Conservation (phyloP, 1,140 invertebrate genomes). For the Lepidurus packardi region DNA sequence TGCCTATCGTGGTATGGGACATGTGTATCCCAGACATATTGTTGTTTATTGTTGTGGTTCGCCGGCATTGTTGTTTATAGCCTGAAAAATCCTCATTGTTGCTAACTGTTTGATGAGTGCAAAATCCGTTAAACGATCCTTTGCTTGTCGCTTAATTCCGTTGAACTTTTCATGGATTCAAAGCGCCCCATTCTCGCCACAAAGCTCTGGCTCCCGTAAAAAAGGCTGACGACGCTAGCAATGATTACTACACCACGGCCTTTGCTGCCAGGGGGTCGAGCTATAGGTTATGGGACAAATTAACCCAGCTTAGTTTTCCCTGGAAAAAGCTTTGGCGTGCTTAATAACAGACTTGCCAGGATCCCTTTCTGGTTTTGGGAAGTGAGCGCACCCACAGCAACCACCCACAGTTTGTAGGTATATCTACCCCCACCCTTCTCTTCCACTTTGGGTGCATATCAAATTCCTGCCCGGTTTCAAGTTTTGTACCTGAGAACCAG, state of each 20-base stretch:
- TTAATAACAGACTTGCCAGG: conserved; percentile 21
- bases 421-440: background rate
- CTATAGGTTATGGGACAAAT: background rate
- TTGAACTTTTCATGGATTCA: no score
- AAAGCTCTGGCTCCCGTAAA: no score
- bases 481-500: background rate
- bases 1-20: no score
- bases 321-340: background rate
- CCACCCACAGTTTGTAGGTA: background rate
- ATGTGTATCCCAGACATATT: no score
- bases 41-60: no score
- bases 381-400: background rate
- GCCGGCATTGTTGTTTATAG: no score
- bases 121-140: no score
- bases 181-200: no score
- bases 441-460: conserved; percentile 8
- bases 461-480: conserved; percentile 14
- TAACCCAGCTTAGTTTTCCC: background rate
- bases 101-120: no score
- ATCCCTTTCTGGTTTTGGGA: conserved; percentile 5
- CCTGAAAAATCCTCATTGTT: no score
- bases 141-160: no score
- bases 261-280: background rate
- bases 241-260: background rate
- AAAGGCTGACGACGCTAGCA: background rate